Base-by-base conservation (phyloP, 2,888 invertebrate genomes). In the Agrochola lychnidis region DNA sequence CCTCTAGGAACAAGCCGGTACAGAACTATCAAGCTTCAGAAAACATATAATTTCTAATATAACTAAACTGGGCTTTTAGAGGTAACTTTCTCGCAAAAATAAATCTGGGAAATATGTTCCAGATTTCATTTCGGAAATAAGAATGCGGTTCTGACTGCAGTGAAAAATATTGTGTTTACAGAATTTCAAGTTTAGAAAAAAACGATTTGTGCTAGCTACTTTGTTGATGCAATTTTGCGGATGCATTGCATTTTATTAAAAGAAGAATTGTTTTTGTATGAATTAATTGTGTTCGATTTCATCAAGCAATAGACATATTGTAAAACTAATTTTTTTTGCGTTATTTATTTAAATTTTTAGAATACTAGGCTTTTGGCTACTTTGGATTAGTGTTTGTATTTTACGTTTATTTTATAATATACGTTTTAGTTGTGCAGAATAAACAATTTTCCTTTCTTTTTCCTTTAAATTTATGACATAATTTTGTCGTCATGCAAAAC, bases 31-130 rank as follows among this genome's bases (percentile, higher is more conserved):
- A 48, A 36, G 30, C 14, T 63, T 78, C 30, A 78, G 30, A 63
- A 69, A 63, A 78, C 45, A 36, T 61, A 63, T 67, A 56, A 48
- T 40, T 78, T 62, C 48, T 69, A 69, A 78, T 56, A 40, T 57
- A 56, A 57, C 68, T n/a, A 56, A 64, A 66, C 19, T 36, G 7
- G 45, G 61, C 51, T 67, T 77, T 61, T 25, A 61, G 25, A 42
- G 22, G 10, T 40, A 66, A 48, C 22, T 51, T 40, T 64, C 14
- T 57, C 40, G 22, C 7, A 19, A 22, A 59, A 76, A 51, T 53
- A 61, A 61, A 68, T 7, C 40, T 19, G 7, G 4, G 1, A 61
- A 61, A 64, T 51, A 48, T 51, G 22, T 78, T 70, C 6, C 12
- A 30, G 40, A 51, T 36, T 57, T 64, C 51, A n/a, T 67, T 66